Percentiles rank a stretch among this genome's conserved stretches.
Evolutionary conservation across 2,113 vertebrate species (phyloP).

Genomic region (Lasiurus cinereus): DNA sequence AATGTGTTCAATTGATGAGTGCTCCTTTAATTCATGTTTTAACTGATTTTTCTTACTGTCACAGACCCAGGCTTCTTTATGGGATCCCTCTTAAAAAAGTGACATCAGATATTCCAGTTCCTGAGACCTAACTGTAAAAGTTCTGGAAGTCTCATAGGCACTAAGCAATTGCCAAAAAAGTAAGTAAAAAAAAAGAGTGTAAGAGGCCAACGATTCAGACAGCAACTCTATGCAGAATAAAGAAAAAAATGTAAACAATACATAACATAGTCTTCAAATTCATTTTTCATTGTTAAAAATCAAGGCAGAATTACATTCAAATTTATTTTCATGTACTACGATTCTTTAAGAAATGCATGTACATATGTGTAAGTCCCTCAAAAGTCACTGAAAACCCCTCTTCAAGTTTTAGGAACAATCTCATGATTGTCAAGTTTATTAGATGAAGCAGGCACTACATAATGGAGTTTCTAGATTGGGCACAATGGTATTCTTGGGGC

Average conservation of each 20-base stretch:
- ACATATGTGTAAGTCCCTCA: background rate
- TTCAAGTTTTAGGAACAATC: background rate
- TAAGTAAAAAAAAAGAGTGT: background rate
- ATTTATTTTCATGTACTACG: background rate
- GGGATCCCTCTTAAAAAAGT: background rate
- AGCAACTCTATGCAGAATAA: background rate
- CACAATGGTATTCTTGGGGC: background rate
- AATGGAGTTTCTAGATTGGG: background rate
- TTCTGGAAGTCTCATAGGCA: constrained; percentile 7
- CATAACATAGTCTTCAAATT: background rate
- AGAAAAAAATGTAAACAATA: background rate
- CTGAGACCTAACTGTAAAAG: background rate
- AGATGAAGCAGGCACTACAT: background rate
- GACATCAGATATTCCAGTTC: background rate
- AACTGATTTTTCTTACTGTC: constrained; percentile 34
- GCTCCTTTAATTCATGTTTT: constrained; percentile 58
- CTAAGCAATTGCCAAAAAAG: background rate
- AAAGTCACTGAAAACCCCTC: background rate
- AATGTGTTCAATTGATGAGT: background rate
- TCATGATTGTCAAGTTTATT: background rate
- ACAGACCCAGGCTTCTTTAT: background rate
- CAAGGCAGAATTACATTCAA: background rate
- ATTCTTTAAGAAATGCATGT: background rate
- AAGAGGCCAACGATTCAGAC: background rate
- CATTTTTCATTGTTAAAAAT: constrained; percentile 43